Conservation (phyloP, 2,797 vertebrate species). For the Anguilla pacifica region DNA sequence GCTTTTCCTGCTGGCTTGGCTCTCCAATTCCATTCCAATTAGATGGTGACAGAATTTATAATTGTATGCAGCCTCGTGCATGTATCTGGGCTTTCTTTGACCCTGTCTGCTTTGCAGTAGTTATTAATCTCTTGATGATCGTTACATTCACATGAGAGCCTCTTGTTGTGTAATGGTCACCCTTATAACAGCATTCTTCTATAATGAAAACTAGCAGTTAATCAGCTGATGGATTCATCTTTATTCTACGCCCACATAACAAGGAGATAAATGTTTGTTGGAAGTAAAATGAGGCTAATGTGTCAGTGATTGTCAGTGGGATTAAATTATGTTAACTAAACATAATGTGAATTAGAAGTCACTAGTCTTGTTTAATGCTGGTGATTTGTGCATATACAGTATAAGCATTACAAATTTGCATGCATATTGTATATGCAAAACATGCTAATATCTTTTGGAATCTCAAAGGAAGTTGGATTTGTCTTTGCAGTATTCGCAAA, state of each 20-base stretch:
- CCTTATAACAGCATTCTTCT: background rate
- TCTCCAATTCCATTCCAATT: background rate
- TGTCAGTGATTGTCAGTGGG: background rate
- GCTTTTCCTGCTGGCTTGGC: background rate
- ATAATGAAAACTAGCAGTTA: background rate
- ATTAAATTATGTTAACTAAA: background rate
- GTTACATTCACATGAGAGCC: background rate
- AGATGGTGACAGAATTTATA: background rate
- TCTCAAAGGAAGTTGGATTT: background rate
- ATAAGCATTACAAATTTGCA: background rate
- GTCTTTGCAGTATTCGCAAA: background rate
- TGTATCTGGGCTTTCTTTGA: background rate
- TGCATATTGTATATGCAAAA: background rate
- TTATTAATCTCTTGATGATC: background rate
- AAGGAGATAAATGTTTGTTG: background rate
- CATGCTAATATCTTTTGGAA: background rate
- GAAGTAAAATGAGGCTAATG: background rate
- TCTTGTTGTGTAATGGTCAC: background rate
- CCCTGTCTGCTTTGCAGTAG: background rate
- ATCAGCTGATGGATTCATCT: background rate
- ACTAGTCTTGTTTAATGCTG: background rate
- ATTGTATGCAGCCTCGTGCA: background rate
- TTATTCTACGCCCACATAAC: background rate
- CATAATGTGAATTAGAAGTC: background rate
- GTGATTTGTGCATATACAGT: background rate